Percentiles rank a stretch among this genome's conserved stretches.
Conservation (phyloP, 2,888 invertebrate species). For the Drymonia ruficornis region DNA sequence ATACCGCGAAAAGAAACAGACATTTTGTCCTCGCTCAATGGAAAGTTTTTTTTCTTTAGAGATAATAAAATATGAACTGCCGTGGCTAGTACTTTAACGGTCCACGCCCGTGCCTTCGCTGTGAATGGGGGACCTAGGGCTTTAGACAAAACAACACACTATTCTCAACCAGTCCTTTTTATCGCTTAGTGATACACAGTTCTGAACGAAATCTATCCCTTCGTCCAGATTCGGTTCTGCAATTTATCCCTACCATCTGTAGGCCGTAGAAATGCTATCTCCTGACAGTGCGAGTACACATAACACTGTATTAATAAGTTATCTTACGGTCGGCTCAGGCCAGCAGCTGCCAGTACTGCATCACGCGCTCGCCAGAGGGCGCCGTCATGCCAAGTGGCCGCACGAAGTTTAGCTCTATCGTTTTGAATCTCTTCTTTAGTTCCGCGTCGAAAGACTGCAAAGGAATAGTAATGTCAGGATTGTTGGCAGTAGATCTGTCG, state of each 20-base stretch:
- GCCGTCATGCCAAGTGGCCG: conserved; percentile 87
- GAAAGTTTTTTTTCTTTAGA: no score
- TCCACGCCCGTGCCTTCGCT: no score
- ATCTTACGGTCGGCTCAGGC: conserved; percentile 50
- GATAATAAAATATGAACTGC: no score
- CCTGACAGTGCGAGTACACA: background rate
- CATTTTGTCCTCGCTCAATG: no score
- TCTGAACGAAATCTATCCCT: background rate
- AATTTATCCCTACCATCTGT: background rate
- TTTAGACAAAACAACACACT: no score
- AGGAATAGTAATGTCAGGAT: background rate
- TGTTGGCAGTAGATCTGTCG: background rate
- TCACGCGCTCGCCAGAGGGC: conserved; percentile 86
- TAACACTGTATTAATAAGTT: conserved; percentile 5
- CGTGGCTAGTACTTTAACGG: no score
- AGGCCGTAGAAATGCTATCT: conserved; percentile 2
- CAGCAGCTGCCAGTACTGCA: conserved; percentile 87
- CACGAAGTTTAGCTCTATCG: conserved; percentile 91
- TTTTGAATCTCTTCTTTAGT: conserved; percentile 89
- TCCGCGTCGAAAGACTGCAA: conserved; percentile 90
- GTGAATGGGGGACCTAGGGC: no score
- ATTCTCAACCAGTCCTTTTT: no score
- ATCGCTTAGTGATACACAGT: background rate
- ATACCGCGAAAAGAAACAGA: no score
- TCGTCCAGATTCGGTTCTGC: background rate